Base-by-base conservation (phyloP, 2,888 invertebrate genomes). In the Fissipunctia ypsillon region DNA sequence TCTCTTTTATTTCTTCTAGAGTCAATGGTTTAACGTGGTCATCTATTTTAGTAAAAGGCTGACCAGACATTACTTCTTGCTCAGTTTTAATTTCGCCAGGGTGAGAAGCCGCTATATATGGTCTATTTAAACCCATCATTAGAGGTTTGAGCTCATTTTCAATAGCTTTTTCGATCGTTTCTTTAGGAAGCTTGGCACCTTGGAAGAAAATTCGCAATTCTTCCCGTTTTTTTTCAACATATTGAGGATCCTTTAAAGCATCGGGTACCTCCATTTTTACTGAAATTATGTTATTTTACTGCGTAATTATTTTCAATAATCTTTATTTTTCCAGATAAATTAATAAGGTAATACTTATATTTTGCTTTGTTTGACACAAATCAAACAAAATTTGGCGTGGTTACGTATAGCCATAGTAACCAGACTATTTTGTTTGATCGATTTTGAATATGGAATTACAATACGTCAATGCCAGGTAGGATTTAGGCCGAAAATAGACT, bases 51-150 rank as follows among this genome's bases (percentile, higher is more conserved):
- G 95, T 95, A 80, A 96, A 96, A 4, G 96, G 96, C 79, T 96
- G 96, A 1, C 96, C 96, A 54, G 94, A 91, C 96, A 96, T 95
- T 9, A 96, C 94, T 83, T 96, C 96, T 78, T 94, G 94, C 76
- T 96, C 96, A 0, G 95, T 91, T 83, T 92, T 94, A 1, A 94
- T 84, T 78, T 91, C 90, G 1, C 94, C 94, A 22, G 91, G 79
- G 35, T 80, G 84, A 4, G 94, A 94, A n/a, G 96, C 94, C 25
- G 93, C 89, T 80, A 96, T 96, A 60, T 96, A 96, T 28, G 94
- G 93, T 56, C 84, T 85, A 76, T 89, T 81, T 28, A 65, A 31
- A 56, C 84, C 87, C 31, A 89, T 87, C 22, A 81, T 90, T 38
- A 93, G 65, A 6, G 93, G 94, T 71, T 87, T 90, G 3, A 96